Percentiles rank a stretch among this genome's conserved stretches.
These are phyloP conservation scores for mouse (Mus musculus) DNA, from an alignment of 2,113 vertebrate species.

Conservation along the genomic window DNA sequence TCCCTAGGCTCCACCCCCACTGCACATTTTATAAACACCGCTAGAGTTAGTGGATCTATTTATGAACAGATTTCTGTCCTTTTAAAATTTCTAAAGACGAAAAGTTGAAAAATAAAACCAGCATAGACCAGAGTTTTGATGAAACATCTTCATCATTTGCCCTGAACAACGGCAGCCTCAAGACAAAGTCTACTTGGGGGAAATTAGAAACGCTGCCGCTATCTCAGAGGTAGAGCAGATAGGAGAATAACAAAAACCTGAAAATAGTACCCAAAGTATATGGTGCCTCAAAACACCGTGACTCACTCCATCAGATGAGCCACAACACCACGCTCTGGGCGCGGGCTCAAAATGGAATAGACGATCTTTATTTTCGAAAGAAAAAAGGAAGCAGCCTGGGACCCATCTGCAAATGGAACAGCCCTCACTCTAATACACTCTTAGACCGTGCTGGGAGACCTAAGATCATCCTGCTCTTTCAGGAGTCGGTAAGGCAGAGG, in stretches of 20 bases:
- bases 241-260: neutral
- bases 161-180: neutral
- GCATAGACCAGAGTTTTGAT: neutral
- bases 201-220: neutral
- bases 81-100: neutral
- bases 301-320: slow-evolving; percentile 37
- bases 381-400: neutral
- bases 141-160: slow-evolving; percentile 16
- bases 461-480: neutral
- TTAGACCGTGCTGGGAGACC: neutral
- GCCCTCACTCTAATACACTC: neutral
- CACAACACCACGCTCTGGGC: neutral
- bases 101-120: neutral
- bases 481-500: slow-evolving; percentile 1
- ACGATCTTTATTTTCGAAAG: neutral
- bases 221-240: neutral
- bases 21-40: neutral
- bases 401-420: neutral
- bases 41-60: neutral
- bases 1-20: neutral
- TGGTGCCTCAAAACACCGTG: slow-evolving; percentile 14
- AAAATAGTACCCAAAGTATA: slow-evolving; percentile 44
- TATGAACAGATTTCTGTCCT: neutral
- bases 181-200: slow-evolving; percentile 39
- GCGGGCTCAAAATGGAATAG: neutral